Conservation (phyloP, 2,888 invertebrate species). For the Sinentomon sp. region DNA sequence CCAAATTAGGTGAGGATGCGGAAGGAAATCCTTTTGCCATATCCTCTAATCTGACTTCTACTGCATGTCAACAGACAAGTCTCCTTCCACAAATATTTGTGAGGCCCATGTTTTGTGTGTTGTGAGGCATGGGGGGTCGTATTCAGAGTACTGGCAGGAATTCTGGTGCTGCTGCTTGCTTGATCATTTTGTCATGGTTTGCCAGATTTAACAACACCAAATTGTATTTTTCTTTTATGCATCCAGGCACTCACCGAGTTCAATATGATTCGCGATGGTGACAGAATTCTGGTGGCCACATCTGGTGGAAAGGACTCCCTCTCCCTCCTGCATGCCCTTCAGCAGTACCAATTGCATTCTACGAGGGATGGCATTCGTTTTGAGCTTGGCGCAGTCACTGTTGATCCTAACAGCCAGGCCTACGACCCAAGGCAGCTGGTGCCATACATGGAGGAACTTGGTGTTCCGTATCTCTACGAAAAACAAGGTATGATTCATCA, state of each 20-base stretch:
- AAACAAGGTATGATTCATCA: conserved; percentile 30
- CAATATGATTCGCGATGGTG: conserved; percentile 54
- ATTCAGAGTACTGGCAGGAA: too few species aligned
- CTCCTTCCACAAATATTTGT: too few species aligned
- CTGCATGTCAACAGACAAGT: too few species aligned
- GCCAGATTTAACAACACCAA: too few species aligned
- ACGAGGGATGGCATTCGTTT: conserved; percentile 45
- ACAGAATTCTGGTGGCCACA: conserved; percentile 53
- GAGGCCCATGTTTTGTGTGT: too few species aligned
- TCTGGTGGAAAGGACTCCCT: conserved; percentile 60
- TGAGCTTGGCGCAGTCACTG: conserved; percentile 36
- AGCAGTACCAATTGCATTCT: conserved; percentile 54
- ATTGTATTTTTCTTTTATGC: conserved; percentile 10
- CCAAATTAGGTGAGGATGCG: too few species aligned
- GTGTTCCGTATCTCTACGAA: conserved; percentile 47
- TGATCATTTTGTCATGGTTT: too few species aligned
- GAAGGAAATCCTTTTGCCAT: too few species aligned
- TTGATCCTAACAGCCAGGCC: conserved; percentile 34
- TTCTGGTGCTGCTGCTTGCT: too few species aligned
- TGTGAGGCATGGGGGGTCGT: too few species aligned
- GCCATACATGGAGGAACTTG: conserved; percentile 40
- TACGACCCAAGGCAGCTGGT: conserved; percentile 35
- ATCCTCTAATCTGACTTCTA: too few species aligned
- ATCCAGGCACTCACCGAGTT: conserved; percentile 46
- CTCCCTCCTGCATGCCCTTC: conserved; percentile 51